phyloP scores from a whole-genome alignment of 92 coral and sea anemone genomes.

The Parazoanthus atlanticus region DNA sequence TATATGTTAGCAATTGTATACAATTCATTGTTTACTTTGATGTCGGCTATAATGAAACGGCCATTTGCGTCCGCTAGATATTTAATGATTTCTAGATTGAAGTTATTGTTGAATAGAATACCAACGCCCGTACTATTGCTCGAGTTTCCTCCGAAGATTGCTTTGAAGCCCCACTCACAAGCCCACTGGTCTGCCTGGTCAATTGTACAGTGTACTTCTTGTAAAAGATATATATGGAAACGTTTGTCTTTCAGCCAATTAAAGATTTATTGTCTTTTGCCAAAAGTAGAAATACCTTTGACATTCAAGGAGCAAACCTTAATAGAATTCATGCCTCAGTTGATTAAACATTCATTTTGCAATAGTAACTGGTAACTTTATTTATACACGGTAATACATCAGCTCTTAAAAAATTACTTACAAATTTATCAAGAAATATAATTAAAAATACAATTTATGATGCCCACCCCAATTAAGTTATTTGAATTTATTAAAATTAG shows the following conservation, averaged over 20 bases:
- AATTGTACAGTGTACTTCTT: constrained; percentile 44
- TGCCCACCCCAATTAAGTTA: too few species aligned
- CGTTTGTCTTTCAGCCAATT: constrained; percentile 10
- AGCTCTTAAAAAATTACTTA: too few species aligned
- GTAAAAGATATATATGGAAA: not conserved
- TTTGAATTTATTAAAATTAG: too few species aligned
- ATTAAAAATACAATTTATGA: too few species aligned
- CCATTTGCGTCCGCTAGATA: constrained; percentile 13
- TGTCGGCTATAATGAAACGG: constrained; percentile 35
- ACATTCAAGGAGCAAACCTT: too few species aligned
- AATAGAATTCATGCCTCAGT: too few species aligned
- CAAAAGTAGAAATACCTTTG: not conserved
- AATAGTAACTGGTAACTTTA: too few species aligned
- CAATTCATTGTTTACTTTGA: constrained; percentile 14
- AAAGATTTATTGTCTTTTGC: not conserved
- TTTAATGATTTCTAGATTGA: constrained; percentile 28
- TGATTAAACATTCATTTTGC: too few species aligned
- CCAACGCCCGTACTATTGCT: constrained; percentile 35
- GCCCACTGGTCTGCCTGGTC: constrained; percentile 26
- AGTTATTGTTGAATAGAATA: constrained; percentile 18
- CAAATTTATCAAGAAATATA: too few species aligned
- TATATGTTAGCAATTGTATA: constrained; percentile 33
- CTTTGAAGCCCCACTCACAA: constrained; percentile 44
- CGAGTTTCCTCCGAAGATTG: constrained; percentile 26
- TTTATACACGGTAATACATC: too few species aligned